phyloP scores from a whole-genome alignment of 2,888 invertebrate species.

The Parnassius apollo region DNA sequence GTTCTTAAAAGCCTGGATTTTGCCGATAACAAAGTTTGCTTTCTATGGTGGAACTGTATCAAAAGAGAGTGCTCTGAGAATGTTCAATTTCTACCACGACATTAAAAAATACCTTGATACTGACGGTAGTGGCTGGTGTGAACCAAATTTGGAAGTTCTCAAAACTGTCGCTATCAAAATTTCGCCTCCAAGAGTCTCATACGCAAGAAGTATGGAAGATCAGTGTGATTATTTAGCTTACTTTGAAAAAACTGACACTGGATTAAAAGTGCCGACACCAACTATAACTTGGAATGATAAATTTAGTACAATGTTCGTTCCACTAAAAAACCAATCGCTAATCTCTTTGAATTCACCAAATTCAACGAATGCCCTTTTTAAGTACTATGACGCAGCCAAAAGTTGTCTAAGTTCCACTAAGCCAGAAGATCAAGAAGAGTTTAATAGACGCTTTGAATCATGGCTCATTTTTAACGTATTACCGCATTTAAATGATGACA shows the following conservation, averaged over 20 bases:
- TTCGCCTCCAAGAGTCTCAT: conserved; percentile 34
- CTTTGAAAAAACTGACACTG: conserved; percentile 49
- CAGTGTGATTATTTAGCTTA: conserved; percentile 55
- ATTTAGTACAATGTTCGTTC: conserved; percentile 82
- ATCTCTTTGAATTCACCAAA: conserved; percentile 47
- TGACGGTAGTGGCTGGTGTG: conserved; percentile 81
- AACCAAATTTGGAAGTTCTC: conserved; percentile 44
- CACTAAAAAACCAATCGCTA: conserved; percentile 68
- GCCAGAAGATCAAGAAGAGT: conserved; percentile 56
- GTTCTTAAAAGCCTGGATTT: conserved; percentile 80
- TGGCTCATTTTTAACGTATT: conserved; percentile 78
- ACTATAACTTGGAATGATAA: conserved; percentile 78
- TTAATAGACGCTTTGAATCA: conserved; percentile 73
- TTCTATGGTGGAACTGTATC: conserved; percentile 83
- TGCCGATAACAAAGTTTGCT: conserved; percentile 81
- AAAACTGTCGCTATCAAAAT: conserved; percentile 48
- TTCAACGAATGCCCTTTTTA: conserved; percentile 66
- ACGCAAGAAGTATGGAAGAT: conserved; percentile 37
- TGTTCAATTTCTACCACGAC: conserved; percentile 79
- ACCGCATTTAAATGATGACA: conserved; percentile 81
- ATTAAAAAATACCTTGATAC: conserved; percentile 80
- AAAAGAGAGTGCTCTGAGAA: conserved; percentile 74
- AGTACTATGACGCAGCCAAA: conserved; percentile 79
- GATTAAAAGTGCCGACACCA: conserved; percentile 76
- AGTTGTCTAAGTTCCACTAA: conserved; percentile 70